Conservation (phyloP, 2,113 vertebrate species). For the Pycnonotus jocosus region DNA sequence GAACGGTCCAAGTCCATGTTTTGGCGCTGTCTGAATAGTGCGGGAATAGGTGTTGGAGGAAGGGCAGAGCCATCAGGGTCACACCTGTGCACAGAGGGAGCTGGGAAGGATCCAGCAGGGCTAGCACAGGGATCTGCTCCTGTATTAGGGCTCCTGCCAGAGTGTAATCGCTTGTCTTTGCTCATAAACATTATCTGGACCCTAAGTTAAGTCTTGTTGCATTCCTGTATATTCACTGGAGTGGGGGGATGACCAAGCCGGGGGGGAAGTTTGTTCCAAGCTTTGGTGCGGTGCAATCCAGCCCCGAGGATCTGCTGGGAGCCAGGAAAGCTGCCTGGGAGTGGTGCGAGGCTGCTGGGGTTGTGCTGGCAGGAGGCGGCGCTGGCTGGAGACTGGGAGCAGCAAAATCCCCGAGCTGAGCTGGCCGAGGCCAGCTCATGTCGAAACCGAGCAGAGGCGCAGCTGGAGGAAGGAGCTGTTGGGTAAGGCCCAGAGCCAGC, state of each 20-base stretch:
- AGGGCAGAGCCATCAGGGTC: not conserved
- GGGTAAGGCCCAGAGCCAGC: not conserved
- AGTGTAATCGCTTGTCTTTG: slow-evolving; percentile 38
- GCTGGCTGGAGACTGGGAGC: not conserved
- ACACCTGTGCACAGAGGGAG: not conserved
- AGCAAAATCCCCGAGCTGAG: not conserved
- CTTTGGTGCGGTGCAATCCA: not conserved
- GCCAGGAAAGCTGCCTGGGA: not conserved
- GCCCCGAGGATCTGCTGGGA: not conserved
- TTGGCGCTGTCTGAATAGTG: not conserved
- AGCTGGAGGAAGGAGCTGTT: slow-evolving; percentile 35
- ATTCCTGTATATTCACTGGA: not conserved
- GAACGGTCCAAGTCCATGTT: rapidly evolving
- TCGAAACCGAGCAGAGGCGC: not conserved
- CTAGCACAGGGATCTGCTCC: not conserved
- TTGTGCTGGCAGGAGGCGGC: not conserved
- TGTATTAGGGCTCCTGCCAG: slow-evolving; percentile 6
- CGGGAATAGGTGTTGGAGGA: not conserved
- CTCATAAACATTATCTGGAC: slow-evolving; percentile 60
- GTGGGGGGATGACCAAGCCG: no score
- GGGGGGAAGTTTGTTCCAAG: not conserved
- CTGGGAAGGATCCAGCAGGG: not conserved
- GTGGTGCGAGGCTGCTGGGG: not conserved
- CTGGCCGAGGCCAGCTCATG: not conserved
- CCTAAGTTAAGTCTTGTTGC: not conserved